Evolutionary conservation across 2,888 invertebrate species (phyloP).

Genomic region (Leucophenga maculata): DNA sequence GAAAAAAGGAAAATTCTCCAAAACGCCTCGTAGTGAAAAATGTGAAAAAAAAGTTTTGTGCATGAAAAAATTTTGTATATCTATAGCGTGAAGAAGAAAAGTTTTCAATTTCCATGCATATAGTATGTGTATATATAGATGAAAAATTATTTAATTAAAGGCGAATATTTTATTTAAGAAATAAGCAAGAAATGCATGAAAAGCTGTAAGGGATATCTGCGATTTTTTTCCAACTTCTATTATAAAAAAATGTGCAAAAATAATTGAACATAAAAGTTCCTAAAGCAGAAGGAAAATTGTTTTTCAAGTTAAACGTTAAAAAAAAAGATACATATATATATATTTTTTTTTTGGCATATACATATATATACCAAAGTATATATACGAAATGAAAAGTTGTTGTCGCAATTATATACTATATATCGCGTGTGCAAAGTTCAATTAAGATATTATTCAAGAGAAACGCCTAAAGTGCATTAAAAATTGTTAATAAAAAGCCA

Average conservation of each 20-base stretch:
- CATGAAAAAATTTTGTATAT: constrained; percentile 45
- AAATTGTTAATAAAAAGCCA: constrained; percentile 24
- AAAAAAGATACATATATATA: not conserved
- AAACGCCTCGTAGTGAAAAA: constrained; percentile 26
- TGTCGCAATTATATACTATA: constrained; percentile 52
- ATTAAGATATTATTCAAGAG: constrained; percentile 32
- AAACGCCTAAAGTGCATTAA: constrained; percentile 31
- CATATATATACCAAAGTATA: not conserved
- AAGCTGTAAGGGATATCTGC: constrained; percentile 41
- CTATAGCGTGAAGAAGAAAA: constrained; percentile 41
- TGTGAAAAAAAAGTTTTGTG: constrained; percentile 34
- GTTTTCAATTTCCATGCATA: constrained; percentile 39
- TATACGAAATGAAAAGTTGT: constrained; percentile 27
- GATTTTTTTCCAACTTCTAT: constrained; percentile 35
- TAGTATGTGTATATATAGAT: constrained; percentile 30
- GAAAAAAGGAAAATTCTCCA: constrained; percentile 33
- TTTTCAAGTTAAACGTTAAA: not conserved
- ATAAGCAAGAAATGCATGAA: constrained; percentile 41
- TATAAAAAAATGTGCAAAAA: constrained; percentile 33
- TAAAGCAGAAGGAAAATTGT: constrained; percentile 29
- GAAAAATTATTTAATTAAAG: constrained; percentile 35
- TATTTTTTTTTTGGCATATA: constrained; percentile 1
- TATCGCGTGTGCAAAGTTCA: constrained; percentile 61
- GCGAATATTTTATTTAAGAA: constrained; percentile 36
- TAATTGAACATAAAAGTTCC: constrained; percentile 28